Conservation (phyloP, 2,888 invertebrate genomes). For the Euplagia quadripunctaria region DNA sequence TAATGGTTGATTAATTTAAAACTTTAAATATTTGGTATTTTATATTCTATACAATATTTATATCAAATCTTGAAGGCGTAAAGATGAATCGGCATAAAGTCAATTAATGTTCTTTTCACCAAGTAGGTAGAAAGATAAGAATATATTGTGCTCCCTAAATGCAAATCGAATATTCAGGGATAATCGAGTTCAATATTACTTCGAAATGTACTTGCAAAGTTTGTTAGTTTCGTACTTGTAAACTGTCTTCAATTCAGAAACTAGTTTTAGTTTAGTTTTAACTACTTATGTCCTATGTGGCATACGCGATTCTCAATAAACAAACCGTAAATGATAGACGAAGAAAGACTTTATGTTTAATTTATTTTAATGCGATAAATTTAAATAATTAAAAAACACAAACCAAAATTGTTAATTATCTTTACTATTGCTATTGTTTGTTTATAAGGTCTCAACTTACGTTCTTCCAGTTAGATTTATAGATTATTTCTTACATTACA, state of each 20-base stretch:
- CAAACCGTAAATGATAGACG: constrained; percentile 29
- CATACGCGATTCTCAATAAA: not conserved
- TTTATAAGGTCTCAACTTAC: too few species aligned
- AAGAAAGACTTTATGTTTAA: not conserved
- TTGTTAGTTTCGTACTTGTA: constrained; percentile 57
- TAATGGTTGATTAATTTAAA: not conserved
- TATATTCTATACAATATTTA: not conserved
- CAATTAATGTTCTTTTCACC: not conserved
- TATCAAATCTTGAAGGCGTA: not conserved
- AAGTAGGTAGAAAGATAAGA: not conserved
- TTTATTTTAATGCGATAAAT: not conserved
- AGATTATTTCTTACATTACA: not conserved
- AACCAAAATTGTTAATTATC: too few species aligned
- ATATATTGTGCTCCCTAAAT: constrained; percentile 15
- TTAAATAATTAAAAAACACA: not conserved
- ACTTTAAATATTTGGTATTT: not conserved
- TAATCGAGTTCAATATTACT: constrained; percentile 63
- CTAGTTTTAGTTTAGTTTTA: constrained; percentile 56
- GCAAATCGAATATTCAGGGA: constrained; percentile 52
- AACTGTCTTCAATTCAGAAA: constrained; percentile 61
- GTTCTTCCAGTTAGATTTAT: not conserved
- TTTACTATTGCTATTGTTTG: too few species aligned
- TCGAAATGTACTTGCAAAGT: constrained; percentile 60
- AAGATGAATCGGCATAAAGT: not conserved
- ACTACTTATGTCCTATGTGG: constrained; percentile 33